Conservation (phyloP, 35 echinoderm and acorn worm species). For the Lytechinus pictus region DNA sequence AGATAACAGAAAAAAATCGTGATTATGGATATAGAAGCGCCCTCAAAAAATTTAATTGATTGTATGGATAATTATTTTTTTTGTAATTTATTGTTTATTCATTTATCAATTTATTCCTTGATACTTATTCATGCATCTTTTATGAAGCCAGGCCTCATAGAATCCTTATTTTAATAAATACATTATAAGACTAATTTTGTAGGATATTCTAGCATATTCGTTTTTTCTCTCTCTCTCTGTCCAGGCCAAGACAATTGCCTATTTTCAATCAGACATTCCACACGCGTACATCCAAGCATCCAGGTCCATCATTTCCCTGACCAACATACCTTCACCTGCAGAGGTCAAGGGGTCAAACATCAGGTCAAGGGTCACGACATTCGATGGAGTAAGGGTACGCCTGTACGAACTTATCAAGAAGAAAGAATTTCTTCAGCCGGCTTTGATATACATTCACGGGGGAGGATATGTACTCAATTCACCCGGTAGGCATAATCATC, state of each 20-base stretch:
- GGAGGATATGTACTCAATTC: neutral
- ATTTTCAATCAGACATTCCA: neutral
- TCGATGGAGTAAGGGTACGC: slow-evolving; percentile 71
- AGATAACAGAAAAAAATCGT: too few relatives aligned
- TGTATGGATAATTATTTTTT: too few relatives aligned
- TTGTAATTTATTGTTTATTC: too few relatives aligned
- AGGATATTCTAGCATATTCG: too few relatives aligned
- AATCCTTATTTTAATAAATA: too few relatives aligned
- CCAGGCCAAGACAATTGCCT: neutral
- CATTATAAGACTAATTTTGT: too few relatives aligned
- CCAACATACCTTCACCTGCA: neutral
- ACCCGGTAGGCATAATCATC: too few relatives aligned
- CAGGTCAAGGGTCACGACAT: slow-evolving; percentile 66
- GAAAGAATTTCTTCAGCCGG: neutral
- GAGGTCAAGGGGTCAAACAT: slow-evolving; percentile 55
- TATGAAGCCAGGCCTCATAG: too few relatives aligned
- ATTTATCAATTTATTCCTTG: too few relatives aligned
- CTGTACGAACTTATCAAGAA: slow-evolving; percentile 78
- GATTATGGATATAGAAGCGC: too few relatives aligned
- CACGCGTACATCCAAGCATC: slow-evolving; percentile 5
- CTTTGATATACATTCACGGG: neutral
- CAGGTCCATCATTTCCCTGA: neutral
- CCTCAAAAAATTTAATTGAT: too few relatives aligned
- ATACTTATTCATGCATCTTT: too few relatives aligned
- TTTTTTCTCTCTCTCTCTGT: neutral